Evolutionary conservation across 2,113 vertebrate genomes (phyloP).

Genomic region (Atractosteus spatula): DNA sequence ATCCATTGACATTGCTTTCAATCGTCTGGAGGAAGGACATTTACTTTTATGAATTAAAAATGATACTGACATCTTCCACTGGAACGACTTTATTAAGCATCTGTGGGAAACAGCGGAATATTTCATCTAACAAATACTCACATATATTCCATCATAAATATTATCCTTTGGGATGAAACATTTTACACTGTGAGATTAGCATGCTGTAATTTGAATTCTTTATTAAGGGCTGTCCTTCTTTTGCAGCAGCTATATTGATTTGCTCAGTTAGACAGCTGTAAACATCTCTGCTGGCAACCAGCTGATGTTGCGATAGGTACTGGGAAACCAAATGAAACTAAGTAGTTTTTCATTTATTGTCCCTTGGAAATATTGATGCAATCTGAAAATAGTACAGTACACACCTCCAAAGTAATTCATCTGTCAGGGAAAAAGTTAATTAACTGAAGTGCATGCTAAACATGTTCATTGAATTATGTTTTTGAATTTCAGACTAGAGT

Average conservation of each 20-base stretch:
- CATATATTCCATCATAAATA: too few species aligned
- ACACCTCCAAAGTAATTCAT: constrained; percentile 35
- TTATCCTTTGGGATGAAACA: too few species aligned
- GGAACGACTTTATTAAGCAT: too few species aligned
- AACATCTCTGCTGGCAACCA: not conserved
- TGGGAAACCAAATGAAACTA: constrained; percentile 6
- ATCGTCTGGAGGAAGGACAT: too few species aligned
- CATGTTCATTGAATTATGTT: constrained; percentile 9
- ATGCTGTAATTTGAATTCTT: constrained; percentile 3
- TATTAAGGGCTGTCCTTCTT: not conserved
- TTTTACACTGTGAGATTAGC: not conserved
- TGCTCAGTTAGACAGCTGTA: constrained; percentile 1
- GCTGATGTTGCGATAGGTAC: not conserved
- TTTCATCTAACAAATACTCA: too few species aligned
- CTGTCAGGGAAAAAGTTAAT: constrained; percentile 42
- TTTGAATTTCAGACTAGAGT: not conserved
- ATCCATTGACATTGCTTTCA: too few species aligned
- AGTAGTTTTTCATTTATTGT: not conserved
- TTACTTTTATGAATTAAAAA: too few species aligned
- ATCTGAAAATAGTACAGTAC: constrained; percentile 34
- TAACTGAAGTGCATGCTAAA: constrained; percentile 24
- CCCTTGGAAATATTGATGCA: constrained; percentile 28
- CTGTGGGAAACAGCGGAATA: too few species aligned
- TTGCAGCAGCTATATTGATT: constrained; percentile 2
- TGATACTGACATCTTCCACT: too few species aligned